Percentiles rank a stretch among this genome's conserved stretches.
Evolutionary conservation across 2,797 vertebrate species (phyloP).

Genomic region (Acanthiza pusilla): DNA sequence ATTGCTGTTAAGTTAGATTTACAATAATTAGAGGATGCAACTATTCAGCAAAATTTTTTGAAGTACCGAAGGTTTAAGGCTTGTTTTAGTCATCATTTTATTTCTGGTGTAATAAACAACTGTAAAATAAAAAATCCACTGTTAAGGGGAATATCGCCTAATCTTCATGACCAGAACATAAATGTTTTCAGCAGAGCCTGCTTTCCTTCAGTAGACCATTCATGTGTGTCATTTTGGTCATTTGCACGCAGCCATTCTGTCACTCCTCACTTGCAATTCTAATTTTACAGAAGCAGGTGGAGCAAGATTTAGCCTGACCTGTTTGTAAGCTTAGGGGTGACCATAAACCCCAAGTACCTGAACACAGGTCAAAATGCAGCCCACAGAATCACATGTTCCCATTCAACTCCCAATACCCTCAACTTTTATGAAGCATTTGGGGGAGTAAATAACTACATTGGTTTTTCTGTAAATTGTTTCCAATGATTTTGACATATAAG

Average conservation of each 20-base stretch:
- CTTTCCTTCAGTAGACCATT: not conserved
- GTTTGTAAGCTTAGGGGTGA: not conserved
- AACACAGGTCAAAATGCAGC: not conserved
- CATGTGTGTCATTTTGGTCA: not conserved
- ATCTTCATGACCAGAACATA: not conserved
- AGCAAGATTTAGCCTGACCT: not conserved
- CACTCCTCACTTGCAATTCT: not conserved
- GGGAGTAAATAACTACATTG: not conserved
- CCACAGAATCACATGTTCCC: not conserved
- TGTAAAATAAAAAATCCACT: not conserved
- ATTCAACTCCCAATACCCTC: not conserved
- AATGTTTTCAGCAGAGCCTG: not conserved
- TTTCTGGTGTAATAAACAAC: not conserved
- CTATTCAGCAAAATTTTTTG: not conserved
- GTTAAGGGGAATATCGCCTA: not conserved
- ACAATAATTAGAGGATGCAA: not conserved
- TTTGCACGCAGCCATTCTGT: not conserved
- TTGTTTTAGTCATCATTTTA: not conserved
- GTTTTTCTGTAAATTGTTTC: conserved; percentile 48
- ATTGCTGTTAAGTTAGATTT: not conserved
- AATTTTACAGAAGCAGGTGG: not conserved
- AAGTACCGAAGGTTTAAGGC: not conserved
- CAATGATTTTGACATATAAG: conserved; percentile 46
- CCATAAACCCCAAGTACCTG: not conserved
- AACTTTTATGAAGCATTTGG: not conserved